Evolutionary conservation across 2,113 vertebrate genomes (phyloP).

Genomic region (Campylomormyrus tamandua): DNA sequence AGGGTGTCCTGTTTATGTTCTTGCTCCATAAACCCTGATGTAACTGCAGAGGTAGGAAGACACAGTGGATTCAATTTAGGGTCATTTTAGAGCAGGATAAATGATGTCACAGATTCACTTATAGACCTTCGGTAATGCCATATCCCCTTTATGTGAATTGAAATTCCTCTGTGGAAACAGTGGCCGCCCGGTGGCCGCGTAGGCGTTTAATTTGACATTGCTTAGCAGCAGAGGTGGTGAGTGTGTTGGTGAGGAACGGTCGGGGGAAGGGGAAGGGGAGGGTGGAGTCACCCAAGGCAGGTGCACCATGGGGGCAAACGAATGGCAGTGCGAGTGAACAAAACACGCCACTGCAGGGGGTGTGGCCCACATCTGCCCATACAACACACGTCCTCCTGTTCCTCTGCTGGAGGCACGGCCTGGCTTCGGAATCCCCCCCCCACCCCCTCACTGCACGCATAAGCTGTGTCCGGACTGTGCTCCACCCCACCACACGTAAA

Average conservation of each 20-base stretch:
- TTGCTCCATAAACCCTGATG: background rate
- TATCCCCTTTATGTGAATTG: background rate
- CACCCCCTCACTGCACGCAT: background rate
- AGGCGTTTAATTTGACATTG: background rate
- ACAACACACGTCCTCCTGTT: background rate
- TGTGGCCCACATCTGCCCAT: background rate
- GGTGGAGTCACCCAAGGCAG: background rate
- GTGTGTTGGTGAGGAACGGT: background rate
- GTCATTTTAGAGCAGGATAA: background rate
- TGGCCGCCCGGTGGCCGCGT: background rate
- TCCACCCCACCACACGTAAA: background rate
- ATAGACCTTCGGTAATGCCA: background rate
- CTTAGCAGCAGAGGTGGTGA: background rate
- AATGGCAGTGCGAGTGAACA: background rate
- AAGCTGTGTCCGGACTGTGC: background rate
- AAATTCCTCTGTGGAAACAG: background rate
- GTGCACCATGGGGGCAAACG: background rate
- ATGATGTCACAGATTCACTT: conserved; percentile 1
- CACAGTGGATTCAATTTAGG: background rate
- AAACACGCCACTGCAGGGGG: background rate
- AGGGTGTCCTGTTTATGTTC: background rate
- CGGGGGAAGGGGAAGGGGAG: background rate
- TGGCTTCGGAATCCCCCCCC: background rate
- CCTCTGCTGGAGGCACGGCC: background rate
- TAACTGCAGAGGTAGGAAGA: background rate